Evolutionary conservation across 2,113 vertebrate genomes (phyloP), one percentile per base, ranked within the genome.

Genomic region (Oreochromis aureus): DNA sequence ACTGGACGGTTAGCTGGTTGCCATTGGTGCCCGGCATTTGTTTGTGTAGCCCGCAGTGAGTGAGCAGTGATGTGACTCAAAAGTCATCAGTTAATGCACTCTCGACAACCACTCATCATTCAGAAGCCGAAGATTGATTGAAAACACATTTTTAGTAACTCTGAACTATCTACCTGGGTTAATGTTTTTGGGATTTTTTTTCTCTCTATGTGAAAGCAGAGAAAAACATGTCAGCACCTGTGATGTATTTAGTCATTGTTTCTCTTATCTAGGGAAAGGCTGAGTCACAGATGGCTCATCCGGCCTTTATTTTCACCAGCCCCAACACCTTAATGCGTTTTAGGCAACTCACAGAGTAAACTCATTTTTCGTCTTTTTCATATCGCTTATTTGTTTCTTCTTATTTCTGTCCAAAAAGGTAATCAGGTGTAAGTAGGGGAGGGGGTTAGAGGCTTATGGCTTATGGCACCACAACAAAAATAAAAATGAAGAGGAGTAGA

Each of bases 201-300:
- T 73, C 18, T 34, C 9, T 71, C 39, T 88, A 55, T 36, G 82
- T 91, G 71, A 22, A 12, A 63, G 63, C 11, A 19, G 39, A 55
- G 63, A 85, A 81, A 85, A 82, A 61, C 61, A 58, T 32, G 89
- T 87, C 55, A 36, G 86, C 51, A 39, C 44, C 34, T 6, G 16
- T 93, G 87, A 94, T 89, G 90, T 85, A 76, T 91, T 84, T 83
- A 73, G 82, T 89, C 93, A 92, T 94, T 95, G 82, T 92, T 94
- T 91, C 81, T 86, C 71, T 88, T 82, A 87, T 44, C 58, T 53
- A 55, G 61, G 89, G 83, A 95, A 95, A 86, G 66, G 71, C 87
- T 95, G 93, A 94, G 88, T 95, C 95, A 95, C 86, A 76, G 83
- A 56, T 83, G 82, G 84, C 83, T 82, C 86, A 66, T 61, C 61